A percentile compares a stretch with the other conserved stretches of the same genome.
phyloP scores from a whole-genome alignment of 2,888 invertebrate species.

The Pseudococcus longispinus region DNA sequence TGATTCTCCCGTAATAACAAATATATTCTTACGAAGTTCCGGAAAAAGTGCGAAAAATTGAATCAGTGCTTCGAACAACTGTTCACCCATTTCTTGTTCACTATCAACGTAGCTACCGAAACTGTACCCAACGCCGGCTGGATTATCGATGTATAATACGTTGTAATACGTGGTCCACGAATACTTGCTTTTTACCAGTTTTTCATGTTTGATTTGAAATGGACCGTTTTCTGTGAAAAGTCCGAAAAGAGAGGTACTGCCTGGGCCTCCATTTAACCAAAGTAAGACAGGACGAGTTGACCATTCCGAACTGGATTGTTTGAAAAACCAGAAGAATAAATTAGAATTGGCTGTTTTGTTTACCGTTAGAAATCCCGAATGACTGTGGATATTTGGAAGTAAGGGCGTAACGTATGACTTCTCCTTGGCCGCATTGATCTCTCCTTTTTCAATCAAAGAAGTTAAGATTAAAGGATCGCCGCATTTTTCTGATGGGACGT shows the following conservation, averaged over 20 bases:
- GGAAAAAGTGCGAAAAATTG: constrained; percentile 88
- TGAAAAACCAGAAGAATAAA: constrained; percentile 67
- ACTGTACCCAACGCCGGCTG: constrained; percentile 91
- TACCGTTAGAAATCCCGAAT: constrained; percentile 71
- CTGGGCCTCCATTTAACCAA: constrained; percentile 61
- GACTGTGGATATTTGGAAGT: constrained; percentile 65
- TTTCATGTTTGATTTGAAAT: constrained; percentile 60
- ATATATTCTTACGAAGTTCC: constrained; percentile 74
- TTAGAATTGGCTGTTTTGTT: constrained; percentile 65
- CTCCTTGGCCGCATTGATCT: not conserved
- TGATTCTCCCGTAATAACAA: constrained; percentile 89
- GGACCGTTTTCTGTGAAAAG: constrained; percentile 66
- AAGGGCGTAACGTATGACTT: not conserved
- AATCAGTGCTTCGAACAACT: constrained; percentile 76
- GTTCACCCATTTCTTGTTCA: constrained; percentile 69
- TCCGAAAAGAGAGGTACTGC: constrained; percentile 59
- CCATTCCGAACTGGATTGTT: constrained; percentile 62
- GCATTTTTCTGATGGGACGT: not conserved
- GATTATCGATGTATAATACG: constrained; percentile 90
- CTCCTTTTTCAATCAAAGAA: not conserved
- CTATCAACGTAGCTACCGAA: constrained; percentile 82
- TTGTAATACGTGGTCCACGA: constrained; percentile 82
- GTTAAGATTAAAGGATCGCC: constrained; percentile 42
- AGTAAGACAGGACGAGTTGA: constrained; percentile 65
- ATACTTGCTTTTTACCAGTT: constrained; percentile 71